Conservation (phyloP, 2,797 vertebrate genomes). For the Sebastes alutus region DNA sequence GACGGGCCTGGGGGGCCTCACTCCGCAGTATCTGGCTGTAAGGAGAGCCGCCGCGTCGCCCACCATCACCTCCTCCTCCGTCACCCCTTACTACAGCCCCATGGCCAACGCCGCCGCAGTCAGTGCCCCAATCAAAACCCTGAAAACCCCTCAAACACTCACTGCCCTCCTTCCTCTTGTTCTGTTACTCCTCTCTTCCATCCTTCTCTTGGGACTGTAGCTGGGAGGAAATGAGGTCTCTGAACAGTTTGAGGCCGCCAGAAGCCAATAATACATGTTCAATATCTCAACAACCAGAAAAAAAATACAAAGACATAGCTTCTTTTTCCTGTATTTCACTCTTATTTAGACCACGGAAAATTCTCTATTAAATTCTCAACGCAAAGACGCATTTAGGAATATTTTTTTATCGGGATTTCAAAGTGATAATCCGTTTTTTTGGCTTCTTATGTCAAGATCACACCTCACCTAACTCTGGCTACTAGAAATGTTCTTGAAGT, state of each 20-base stretch:
- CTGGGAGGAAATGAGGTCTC: constrained; percentile 46
- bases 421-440: not conserved
- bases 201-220: constrained; percentile 4
- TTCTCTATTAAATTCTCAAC: no score
- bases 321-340: not conserved
- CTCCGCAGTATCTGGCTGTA: constrained; percentile 99
- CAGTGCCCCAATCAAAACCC: constrained; percentile 68
- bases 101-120: constrained; percentile 78
- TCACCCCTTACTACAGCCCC: constrained; percentile 63
- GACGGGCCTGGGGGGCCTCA: constrained; percentile 96
- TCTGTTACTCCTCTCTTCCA: constrained; percentile 21
- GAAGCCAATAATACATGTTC: no score
- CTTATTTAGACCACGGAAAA: not conserved
- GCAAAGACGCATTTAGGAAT: not conserved
- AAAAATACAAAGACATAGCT: no score
- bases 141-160: not conserved
- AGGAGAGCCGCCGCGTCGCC: constrained; percentile 82
- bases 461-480: not conserved
- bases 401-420: not conserved
- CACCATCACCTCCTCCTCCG: constrained; percentile 42
- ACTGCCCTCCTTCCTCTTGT: constrained; percentile 3
- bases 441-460: not conserved
- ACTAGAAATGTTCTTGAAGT: fast-evolving
- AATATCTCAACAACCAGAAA: no score
- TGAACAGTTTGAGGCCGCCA: constrained; percentile 5